phyloP scores from a whole-genome alignment of 2,113 vertebrate species.

The Oreotrochilus melanogaster region DNA sequence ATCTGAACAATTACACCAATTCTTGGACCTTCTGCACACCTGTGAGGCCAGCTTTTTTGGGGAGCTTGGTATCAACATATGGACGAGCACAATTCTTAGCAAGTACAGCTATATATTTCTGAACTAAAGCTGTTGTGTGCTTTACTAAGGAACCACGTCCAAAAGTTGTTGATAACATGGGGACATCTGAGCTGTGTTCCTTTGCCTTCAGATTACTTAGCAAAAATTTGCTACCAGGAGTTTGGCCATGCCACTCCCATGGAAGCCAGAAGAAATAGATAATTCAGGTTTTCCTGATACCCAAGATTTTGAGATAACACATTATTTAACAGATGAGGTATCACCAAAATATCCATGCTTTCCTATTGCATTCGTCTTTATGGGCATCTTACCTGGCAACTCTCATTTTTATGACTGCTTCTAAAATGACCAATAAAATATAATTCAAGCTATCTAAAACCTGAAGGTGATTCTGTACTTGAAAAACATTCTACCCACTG shows the following conservation, averaged over 20 bases:
- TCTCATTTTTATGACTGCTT: neutral
- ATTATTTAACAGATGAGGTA: neutral
- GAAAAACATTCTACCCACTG: neutral
- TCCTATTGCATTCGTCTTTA: neutral
- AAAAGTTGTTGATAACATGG: neutral
- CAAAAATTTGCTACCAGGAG: neutral
- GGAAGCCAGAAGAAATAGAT: neutral
- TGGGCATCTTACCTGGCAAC: fast-evolving
- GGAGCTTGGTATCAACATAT: neutral
- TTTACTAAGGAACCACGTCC: neutral
- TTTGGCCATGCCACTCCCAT: neutral
- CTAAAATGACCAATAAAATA: neutral
- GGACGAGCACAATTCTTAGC: neutral
- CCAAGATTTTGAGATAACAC: neutral
- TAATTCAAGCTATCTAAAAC: neutral
- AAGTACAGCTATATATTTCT: neutral
- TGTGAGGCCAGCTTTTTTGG: neutral
- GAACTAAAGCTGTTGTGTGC: neutral
- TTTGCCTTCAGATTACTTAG: neutral
- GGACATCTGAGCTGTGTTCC: neutral
- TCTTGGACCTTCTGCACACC: neutral
- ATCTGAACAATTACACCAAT: neutral
- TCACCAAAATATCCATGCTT: neutral
- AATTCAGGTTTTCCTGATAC: neutral
- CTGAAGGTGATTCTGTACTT: neutral